Conservation (phyloP, 2,888 invertebrate species). For the Tenthredo notha region DNA sequence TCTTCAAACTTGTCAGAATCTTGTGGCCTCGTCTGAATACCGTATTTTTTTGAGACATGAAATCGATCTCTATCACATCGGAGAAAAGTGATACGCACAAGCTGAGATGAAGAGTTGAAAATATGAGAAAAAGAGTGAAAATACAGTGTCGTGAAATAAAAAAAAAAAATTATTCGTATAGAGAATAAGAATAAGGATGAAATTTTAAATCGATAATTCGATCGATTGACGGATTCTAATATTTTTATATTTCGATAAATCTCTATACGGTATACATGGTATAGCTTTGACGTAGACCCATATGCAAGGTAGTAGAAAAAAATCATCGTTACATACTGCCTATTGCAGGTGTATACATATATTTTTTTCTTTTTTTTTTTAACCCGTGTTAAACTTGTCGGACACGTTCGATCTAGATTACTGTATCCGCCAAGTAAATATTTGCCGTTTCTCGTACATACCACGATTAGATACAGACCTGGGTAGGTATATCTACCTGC, state of each 20-base stretch:
- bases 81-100: not conserved
- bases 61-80: not conserved
- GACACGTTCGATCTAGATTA: conserved; percentile 29
- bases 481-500: not conserved
- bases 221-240: too few species aligned
- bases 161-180: too few species aligned
- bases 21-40: not conserved
- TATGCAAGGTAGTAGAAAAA: not conserved
- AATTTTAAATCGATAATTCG: too few species aligned
- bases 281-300: too few species aligned
- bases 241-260: too few species aligned
- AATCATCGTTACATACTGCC: not conserved
- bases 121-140: too few species aligned
- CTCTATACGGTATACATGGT: too few species aligned
- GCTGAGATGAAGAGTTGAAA: too few species aligned
- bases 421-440: conserved; percentile 30
- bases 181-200: too few species aligned
- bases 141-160: too few species aligned
- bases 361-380: too few species aligned
- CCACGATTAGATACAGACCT: conserved; percentile 30
- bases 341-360: not conserved
- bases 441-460: conserved; percentile 22
- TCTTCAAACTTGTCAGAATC: not conserved
- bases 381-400: not conserved
- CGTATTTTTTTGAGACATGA: not conserved